phyloP scores from a whole-genome alignment of 2,113 vertebrate species.

The Brachyhypopomus occidentalis region DNA sequence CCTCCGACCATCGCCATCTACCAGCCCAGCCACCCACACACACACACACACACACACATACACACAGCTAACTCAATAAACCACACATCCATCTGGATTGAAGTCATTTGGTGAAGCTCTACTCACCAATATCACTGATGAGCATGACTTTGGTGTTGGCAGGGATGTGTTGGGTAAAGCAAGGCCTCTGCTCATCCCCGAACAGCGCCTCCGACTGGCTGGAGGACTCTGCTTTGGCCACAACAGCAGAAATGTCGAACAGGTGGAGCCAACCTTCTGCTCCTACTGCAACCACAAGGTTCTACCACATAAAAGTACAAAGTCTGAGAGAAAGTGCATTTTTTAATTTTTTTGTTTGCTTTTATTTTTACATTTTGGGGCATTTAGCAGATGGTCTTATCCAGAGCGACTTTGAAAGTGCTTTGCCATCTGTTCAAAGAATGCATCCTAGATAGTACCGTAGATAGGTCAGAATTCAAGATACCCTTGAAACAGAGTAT shows the following conservation, averaged over 20 bases:
- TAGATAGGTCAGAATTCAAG: too few relatives aligned
- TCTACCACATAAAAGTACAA: conserved; percentile 69
- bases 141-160: conserved; percentile 98
- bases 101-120: background rate
- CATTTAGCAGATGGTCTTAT: too few relatives aligned
- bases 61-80: background rate
- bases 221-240: conserved; percentile 78
- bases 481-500: too few relatives aligned
- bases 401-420: too few relatives aligned
- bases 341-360: too few relatives aligned
- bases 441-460: too few relatives aligned
- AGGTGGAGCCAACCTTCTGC: conserved; percentile 98
- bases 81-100: background rate
- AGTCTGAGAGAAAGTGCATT: background rate
- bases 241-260: conserved; percentile 83
- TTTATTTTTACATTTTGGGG: too few relatives aligned
- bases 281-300: conserved; percentile 89
- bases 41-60: background rate
- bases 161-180: conserved; percentile 93
- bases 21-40: conserved; percentile 4
- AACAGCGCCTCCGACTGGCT: conserved; percentile 79
- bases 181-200: conserved; percentile 85
- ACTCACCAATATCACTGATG: conserved; percentile 92
- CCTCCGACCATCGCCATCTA: conserved; percentile 92
- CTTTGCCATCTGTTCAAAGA: too few relatives aligned